A percentile compares a stretch with the other conserved stretches of the same genome.
These are phyloP conservation scores for Heliocidaris erythrogramma DNA, from an alignment of 35 echinoderm and acorn worm species.

Conservation along the genomic window DNA sequence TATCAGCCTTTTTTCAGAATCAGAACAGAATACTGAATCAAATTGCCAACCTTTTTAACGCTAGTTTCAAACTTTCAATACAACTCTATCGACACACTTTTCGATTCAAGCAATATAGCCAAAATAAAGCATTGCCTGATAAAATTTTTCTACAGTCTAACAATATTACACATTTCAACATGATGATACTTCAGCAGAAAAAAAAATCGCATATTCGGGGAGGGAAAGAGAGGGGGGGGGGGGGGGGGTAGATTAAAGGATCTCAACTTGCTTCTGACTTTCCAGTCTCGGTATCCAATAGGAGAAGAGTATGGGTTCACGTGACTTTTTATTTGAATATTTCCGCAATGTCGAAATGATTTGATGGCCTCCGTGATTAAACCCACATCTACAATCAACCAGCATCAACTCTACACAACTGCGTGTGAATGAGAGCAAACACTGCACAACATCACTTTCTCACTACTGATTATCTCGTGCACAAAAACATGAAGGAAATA, in stretches of 20 bases:
- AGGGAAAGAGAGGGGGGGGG: too few species aligned
- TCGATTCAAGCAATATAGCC: background rate
- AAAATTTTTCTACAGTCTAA: background rate
- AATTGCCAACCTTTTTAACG: too few species aligned
- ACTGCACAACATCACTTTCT: slow-evolving; percentile 24
- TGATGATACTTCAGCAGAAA: background rate
- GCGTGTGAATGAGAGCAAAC: background rate
- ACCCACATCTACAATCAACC: background rate
- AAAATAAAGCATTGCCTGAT: background rate
- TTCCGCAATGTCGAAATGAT: background rate
- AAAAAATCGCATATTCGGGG: background rate
- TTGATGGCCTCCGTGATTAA: background rate
- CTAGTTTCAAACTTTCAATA: background rate
- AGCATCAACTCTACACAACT: background rate
- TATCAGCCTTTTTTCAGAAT: background rate
- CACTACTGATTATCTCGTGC: slow-evolving; percentile 16
- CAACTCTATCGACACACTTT: background rate
- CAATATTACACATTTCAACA: background rate
- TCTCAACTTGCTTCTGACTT: background rate
- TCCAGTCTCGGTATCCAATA: background rate
- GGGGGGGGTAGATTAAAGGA: background rate
- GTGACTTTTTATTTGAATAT: background rate
- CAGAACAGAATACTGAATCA: background rate
- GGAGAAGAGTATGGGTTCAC: background rate
- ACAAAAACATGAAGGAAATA: slow-evolving; percentile 1